phyloP scores from a whole-genome alignment of 2,113 vertebrate species.

The Capricornis sumatraensis region DNA sequence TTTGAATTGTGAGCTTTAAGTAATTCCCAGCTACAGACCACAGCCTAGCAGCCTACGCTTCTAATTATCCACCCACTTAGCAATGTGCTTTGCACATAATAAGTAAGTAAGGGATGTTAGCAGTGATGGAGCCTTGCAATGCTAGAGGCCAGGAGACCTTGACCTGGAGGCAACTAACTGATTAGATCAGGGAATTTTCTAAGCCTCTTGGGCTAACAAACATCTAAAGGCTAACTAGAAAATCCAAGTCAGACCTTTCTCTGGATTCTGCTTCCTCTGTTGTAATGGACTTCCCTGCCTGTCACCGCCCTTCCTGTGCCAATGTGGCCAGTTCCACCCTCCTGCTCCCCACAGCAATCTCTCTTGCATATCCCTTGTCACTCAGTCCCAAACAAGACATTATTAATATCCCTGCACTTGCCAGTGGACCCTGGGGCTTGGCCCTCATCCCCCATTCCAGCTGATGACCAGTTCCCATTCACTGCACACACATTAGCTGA shows the following conservation, averaged over 20 bases:
- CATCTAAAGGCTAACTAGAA: neutral
- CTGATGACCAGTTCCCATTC: neutral
- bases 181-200: neutral
- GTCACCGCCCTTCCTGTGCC: neutral
- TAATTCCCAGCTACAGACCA: slow-evolving; percentile 2
- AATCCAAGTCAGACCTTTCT: neutral
- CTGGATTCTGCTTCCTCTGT: neutral
- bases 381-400: neutral
- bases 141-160: neutral
- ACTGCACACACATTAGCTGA: neutral
- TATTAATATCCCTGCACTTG: neutral
- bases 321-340: neutral
- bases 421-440: neutral
- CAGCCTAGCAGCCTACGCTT: neutral
- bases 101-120: neutral
- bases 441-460: neutral
- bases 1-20: slow-evolving; percentile 10
- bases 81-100: neutral
- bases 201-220: neutral
- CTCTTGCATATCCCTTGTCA: neutral
- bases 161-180: neutral
- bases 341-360: neutral
- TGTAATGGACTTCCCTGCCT: neutral
- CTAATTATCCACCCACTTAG: neutral
- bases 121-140: neutral